Evolutionary conservation across 2,113 vertebrate genomes (phyloP), one percentile per base, ranked within the genome.

Genomic region (Piprites chloris): DNA sequence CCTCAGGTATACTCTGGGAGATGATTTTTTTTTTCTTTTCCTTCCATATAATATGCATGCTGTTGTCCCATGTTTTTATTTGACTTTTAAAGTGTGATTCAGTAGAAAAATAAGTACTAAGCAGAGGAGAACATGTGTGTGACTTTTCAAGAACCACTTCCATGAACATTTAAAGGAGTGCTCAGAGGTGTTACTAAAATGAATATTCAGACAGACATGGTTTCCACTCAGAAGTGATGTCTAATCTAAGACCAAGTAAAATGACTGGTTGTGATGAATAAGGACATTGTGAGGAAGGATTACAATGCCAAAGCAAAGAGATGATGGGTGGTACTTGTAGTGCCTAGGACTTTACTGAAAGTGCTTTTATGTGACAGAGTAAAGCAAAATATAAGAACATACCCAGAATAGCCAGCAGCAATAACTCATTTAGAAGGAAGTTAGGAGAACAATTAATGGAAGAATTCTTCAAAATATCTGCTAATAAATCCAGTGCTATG

Each of bases 381-480:
- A 77, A 83, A 88, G 4, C 33, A 86, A 86, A 92, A 65, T 65
- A 44, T 23, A 74, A 63, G 28, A 90, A 41, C 27, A 23, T 63
- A 62, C 12, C 9, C 26, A 84, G 55, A 86, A 50, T 14, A 95
- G 46, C 28, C 61, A 90, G 16, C 26, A 89, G 33, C 30, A 85
- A 9, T 61, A 83, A 63, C 41, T 56, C n/a, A 86, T 83, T 83
- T 58, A 52, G 44, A 82, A 53, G 61, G 30, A 55, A 86, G 28
- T 42, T 78, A 63, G 20, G 21, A 88, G 33, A 84, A 56, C 11
- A 77, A 65, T 55, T 89, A 27, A 17, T 0, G 21, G 24, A 39
- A 42, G 20, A 89, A 75, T 78, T 86, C 19, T 32, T 87, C 42
- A 85, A 79, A 91, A 85, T 85, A 85, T 39, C 27, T 81, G 5